Evolutionary conservation across 1,140 invertebrate genomes (phyloP).

Genomic region (Telenomus remus): DNA sequence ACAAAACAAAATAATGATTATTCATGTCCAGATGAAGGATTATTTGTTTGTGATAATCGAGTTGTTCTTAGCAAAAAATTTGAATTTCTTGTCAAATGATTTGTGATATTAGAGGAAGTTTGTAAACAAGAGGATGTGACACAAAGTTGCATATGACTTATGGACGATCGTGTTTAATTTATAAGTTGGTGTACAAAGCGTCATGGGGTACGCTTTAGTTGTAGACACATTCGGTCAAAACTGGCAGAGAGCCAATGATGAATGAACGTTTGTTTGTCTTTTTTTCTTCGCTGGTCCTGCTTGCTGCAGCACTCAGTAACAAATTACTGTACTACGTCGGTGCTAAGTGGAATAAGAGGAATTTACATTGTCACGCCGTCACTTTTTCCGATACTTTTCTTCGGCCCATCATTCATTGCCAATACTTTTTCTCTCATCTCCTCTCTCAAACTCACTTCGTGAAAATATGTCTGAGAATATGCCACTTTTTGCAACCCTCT

Average conservation of each 20-base stretch:
- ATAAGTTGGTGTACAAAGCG: slow-evolving; percentile 6
- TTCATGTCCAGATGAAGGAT: too few relatives aligned
- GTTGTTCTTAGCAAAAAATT: too few relatives aligned
- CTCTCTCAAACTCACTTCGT: too few relatives aligned
- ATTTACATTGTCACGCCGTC: slow-evolving; percentile 10
- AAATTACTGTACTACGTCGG: slow-evolving; percentile 15
- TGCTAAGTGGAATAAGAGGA: slow-evolving; percentile 17
- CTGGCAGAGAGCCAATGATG: slow-evolving; percentile 33
- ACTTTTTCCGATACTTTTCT: slow-evolving; percentile 3
- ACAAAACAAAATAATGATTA: background rate
- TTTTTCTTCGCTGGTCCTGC: slow-evolving; percentile 11
- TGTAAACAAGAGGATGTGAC: slow-evolving; percentile 19
- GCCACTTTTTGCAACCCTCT: too few relatives aligned
- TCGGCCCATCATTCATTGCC: background rate
- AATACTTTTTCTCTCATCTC: background rate
- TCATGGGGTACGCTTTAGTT: slow-evolving; percentile 9
- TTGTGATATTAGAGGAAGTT: slow-evolving; percentile 7
- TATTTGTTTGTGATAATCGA: too few relatives aligned
- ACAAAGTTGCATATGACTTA: slow-evolving; percentile 17
- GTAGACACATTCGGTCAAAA: slow-evolving; percentile 12
- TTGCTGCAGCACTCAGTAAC: slow-evolving; percentile 11
- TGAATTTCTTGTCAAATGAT: too few relatives aligned
- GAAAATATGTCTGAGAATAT: too few relatives aligned
- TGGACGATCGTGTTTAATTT: slow-evolving; percentile 33
- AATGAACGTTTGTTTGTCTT: slow-evolving; percentile 35